Percentiles rank a stretch among this genome's conserved stretches.
phyloP scores from a whole-genome alignment of 2,888 invertebrate genomes.

The Xestobium rufovillosum region DNA sequence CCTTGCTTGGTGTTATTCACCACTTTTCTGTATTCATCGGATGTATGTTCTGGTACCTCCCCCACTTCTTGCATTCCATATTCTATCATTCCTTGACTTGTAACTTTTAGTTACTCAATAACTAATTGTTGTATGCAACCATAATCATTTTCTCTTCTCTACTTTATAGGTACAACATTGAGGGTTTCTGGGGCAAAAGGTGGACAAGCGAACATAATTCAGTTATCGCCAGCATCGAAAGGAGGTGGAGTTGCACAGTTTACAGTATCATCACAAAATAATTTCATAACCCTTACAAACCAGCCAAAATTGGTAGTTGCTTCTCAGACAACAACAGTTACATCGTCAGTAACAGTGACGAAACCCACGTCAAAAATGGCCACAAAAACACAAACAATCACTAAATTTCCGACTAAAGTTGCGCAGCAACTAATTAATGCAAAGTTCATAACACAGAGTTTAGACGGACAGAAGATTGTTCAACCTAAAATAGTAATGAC shows the following conservation, averaged over 20 bases:
- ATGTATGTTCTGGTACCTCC: no score
- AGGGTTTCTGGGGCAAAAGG: constrained; percentile 44
- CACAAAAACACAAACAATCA: constrained; percentile 29
- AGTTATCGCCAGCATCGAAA: constrained; percentile 41
- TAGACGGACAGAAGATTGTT: constrained; percentile 34
- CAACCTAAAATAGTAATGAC: constrained; percentile 33
- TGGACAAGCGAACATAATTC: constrained; percentile 47
- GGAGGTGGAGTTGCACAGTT: constrained; percentile 42
- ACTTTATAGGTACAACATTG: constrained; percentile 44
- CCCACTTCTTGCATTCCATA: no score
- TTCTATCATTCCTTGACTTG: no score
- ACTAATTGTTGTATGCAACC: no score
- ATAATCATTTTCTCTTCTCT: no score
- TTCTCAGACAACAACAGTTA: constrained; percentile 28
- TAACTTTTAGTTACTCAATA: no score
- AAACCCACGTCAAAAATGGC: constrained; percentile 28
- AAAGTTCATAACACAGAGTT: constrained; percentile 40
- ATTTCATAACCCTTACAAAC: constrained; percentile 39
- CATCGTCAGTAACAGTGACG: constrained; percentile 25
- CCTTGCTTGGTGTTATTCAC: no score
- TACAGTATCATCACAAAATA: constrained; percentile 47
- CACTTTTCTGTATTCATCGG: no score
- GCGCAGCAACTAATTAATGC: constrained; percentile 44
- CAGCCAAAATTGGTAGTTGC: constrained; percentile 39
- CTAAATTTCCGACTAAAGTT: constrained; percentile 37